A percentile compares a stretch with the other conserved stretches of the same genome.
These are phyloP conservation scores for Drosophila teissieri DNA, from an alignment of 1,140 invertebrate genomes.

Conservation along the genomic window DNA sequence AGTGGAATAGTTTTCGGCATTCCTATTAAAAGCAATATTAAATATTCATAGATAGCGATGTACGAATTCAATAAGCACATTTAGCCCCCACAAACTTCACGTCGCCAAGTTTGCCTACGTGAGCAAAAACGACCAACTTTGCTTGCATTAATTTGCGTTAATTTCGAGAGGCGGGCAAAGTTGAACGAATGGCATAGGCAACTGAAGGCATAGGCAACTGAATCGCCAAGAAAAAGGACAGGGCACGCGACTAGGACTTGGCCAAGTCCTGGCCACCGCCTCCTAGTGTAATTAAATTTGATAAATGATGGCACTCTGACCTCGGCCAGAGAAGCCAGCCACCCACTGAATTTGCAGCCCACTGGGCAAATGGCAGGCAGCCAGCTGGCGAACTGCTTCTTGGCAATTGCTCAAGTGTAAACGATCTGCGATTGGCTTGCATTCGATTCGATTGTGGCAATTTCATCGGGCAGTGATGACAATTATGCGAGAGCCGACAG, in stretches of 20 bases:
- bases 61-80: slow-evolving; percentile 53
- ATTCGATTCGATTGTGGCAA: slow-evolving; percentile 62
- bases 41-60: slow-evolving; percentile 48
- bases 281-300: slow-evolving; percentile 64
- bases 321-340: neutral
- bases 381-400: slow-evolving; percentile 46
- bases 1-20: slow-evolving; percentile 28
- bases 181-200: slow-evolving; percentile 23
- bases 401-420: slow-evolving; percentile 57
- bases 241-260: slow-evolving; percentile 27
- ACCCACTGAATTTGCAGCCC: neutral
- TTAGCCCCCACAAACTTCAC: slow-evolving; percentile 32
- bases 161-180: slow-evolving; percentile 38
- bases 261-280: slow-evolving; percentile 2
- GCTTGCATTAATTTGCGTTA: slow-evolving; percentile 64
- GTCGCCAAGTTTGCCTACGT: slow-evolving; percentile 54
- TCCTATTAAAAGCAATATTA: slow-evolving; percentile 19
- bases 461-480: slow-evolving; percentile 48
- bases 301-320: slow-evolving; percentile 49
- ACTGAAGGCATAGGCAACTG: neutral
- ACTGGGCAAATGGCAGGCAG: slow-evolving; percentile 17
- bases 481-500: slow-evolving; percentile 36
- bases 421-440: slow-evolving; percentile 60
- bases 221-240: neutral
- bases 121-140: slow-evolving; percentile 49